Conservation (phyloP, 2,113 vertebrate genomes). For the Microcebus jonahi region DNA sequence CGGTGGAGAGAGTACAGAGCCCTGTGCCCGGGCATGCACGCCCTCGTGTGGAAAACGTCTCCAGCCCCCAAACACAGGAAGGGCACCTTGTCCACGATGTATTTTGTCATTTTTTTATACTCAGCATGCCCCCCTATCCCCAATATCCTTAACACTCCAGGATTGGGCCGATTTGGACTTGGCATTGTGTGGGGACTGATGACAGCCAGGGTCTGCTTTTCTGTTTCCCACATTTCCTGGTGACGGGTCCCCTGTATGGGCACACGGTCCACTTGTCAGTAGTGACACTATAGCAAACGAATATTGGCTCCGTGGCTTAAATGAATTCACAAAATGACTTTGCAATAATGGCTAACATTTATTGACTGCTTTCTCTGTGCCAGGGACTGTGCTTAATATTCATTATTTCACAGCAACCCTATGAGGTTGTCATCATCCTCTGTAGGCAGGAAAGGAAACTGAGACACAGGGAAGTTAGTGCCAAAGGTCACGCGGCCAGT, state of each 20-base stretch:
- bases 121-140: slow-evolving; percentile 56
- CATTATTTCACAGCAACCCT: not conserved
- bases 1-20: not conserved
- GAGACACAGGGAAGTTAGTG: not conserved
- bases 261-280: not conserved
- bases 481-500: not conserved
- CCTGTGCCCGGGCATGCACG: accelerated
- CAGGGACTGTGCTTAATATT: not conserved
- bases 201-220: not conserved
- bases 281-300: not conserved
- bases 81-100: not conserved
- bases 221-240: not conserved
- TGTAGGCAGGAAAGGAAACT: not conserved
- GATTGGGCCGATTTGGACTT: not conserved
- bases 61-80: slow-evolving; percentile 34
- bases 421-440: not conserved
- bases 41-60: slow-evolving; percentile 58
- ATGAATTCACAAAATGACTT: not conserved
- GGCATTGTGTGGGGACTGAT: accelerated
- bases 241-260: not conserved
- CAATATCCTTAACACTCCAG: not conserved
- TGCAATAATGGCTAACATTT: not conserved
- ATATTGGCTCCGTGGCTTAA: not conserved
- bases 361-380: not conserved
- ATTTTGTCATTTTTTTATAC: slow-evolving; percentile 67